Evolutionary conservation across 1,140 invertebrate species (phyloP).

Genomic region (Anoplophora glabripennis): DNA sequence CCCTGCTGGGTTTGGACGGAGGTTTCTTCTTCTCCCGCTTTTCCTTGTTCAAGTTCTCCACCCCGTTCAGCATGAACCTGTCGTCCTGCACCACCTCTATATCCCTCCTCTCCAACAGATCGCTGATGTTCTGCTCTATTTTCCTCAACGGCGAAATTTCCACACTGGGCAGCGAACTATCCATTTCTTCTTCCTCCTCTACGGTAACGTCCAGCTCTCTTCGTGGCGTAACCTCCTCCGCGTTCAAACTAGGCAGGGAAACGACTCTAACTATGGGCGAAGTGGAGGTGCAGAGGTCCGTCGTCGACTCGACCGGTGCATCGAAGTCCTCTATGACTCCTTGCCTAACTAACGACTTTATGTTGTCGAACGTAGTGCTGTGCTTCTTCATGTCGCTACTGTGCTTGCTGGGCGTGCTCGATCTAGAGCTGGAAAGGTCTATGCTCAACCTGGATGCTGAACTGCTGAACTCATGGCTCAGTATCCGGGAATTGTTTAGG

Average conservation of each 20-base stretch:
- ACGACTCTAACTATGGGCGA: slow-evolving; percentile 60
- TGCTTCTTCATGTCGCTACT: slow-evolving; percentile 64
- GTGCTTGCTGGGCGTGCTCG: slow-evolving; percentile 42
- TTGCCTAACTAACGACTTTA: slow-evolving; percentile 69
- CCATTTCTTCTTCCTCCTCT: slow-evolving; percentile 64
- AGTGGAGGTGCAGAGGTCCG: slow-evolving; percentile 50
- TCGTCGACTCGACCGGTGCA: slow-evolving; percentile 52
- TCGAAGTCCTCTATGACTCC: slow-evolving; percentile 56
- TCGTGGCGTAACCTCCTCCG: slow-evolving; percentile 53
- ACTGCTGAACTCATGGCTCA: slow-evolving; percentile 49
- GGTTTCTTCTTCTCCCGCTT: slow-evolving; percentile 32
- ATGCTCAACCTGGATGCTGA: slow-evolving; percentile 37
- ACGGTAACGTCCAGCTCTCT: slow-evolving; percentile 55
- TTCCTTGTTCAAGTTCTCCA: slow-evolving; percentile 31
- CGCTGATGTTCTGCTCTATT: slow-evolving; percentile 65
- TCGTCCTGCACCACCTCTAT: slow-evolving; percentile 46
- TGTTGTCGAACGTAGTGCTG: slow-evolving; percentile 76
- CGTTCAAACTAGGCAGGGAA: slow-evolving; percentile 61
- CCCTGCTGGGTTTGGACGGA: slow-evolving; percentile 52
- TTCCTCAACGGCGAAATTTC: slow-evolving; percentile 60
- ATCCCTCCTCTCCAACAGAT: slow-evolving; percentile 55
- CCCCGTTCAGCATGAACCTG: slow-evolving; percentile 32
- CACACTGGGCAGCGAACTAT: slow-evolving; percentile 53
- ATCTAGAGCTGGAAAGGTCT: slow-evolving; percentile 36
- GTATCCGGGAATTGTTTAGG: slow-evolving; percentile 56